Evolutionary conservation across 2,797 vertebrate genomes (phyloP).

Genomic region (Pseudochromis fuscus): DNA sequence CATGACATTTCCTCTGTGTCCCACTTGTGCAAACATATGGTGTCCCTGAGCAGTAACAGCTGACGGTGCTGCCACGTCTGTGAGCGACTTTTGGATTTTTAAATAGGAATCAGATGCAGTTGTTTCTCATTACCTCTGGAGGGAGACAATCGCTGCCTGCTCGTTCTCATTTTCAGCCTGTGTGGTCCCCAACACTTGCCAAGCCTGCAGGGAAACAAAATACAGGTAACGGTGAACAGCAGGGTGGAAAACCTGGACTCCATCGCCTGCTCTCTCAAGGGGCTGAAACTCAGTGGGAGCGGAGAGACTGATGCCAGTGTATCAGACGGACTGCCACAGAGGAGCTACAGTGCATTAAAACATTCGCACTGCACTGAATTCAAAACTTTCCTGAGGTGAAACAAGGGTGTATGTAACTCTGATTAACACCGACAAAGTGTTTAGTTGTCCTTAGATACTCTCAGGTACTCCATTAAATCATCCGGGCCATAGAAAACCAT

Average conservation of each 20-base stretch:
- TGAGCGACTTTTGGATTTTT: conserved; percentile 6
- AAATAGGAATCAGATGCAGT: conserved; percentile 46
- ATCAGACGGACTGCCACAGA: background rate
- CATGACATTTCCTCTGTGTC: conserved; percentile 24
- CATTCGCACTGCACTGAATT: background rate
- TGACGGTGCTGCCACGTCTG: conserved; percentile 4
- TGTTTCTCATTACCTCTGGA: conserved; percentile 92
- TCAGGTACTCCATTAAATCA: conserved; percentile 14
- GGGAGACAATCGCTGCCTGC: conserved; percentile 97
- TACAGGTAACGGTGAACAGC: conserved; percentile 57
- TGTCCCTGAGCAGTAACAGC: conserved; percentile 14
- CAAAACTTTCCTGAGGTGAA: conserved; percentile 20
- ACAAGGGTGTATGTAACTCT: conserved; percentile 1
- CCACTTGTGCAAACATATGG: conserved; percentile 43
- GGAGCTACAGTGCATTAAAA: conserved; percentile 7
- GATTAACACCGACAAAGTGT: conserved; percentile 14
- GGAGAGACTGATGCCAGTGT: conserved; percentile 4
- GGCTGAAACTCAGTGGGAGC: conserved; percentile 21
- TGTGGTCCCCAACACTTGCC: conserved; percentile 97
- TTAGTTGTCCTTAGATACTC: conserved; percentile 19
- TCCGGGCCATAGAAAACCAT: background rate
- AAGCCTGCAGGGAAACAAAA: conserved; percentile 87
- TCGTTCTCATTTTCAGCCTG: conserved; percentile 99
- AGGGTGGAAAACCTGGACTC: conserved; percentile 53
- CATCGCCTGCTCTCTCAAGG: conserved; percentile 8